A percentile compares a stretch with the other conserved stretches of the same genome.
phyloP scores from a whole-genome alignment of 2,888 invertebrate species.

The Eupeodes luniger region DNA sequence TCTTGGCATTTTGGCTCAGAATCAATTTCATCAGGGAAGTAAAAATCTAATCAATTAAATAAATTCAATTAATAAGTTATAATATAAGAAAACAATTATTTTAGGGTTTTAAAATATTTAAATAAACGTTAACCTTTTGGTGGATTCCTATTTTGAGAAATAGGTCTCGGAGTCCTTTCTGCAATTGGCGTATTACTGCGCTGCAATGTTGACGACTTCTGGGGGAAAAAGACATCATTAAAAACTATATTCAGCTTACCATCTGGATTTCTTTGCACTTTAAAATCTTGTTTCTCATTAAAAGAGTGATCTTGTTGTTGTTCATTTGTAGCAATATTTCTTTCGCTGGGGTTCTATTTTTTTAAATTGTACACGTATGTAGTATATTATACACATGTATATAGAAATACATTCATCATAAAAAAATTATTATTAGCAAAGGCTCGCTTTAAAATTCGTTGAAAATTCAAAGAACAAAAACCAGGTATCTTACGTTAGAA shows the following conservation, averaged over 20 bases:
- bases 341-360: constrained; percentile 35
- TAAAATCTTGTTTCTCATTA: constrained; percentile 80
- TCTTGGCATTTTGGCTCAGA: constrained; percentile 67
- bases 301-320: constrained; percentile 72
- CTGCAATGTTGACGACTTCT: constrained; percentile 73
- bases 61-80: background rate
- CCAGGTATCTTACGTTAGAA: constrained; percentile 61
- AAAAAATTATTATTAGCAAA: constrained; percentile 26
- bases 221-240: constrained; percentile 81
- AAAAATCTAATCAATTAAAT: constrained; percentile 62
- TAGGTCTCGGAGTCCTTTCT: background rate
- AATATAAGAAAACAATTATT: background rate
- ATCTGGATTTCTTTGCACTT: constrained; percentile 82
- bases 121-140: constrained; percentile 38
- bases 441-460: constrained; percentile 15
- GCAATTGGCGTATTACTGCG: constrained; percentile 21
- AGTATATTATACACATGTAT: constrained; percentile 9
- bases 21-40: constrained; percentile 75
- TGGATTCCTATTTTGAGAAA: background rate
- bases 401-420: constrained; percentile 31
- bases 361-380: background rate
- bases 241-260: constrained; percentile 82
- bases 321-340: constrained; percentile 28
- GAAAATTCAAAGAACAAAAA: constrained; percentile 4
- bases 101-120: background rate